These are phyloP conservation scores for Cantharis rufa DNA, from an alignment of 2,888 invertebrate genomes.

Conservation along the genomic window DNA sequence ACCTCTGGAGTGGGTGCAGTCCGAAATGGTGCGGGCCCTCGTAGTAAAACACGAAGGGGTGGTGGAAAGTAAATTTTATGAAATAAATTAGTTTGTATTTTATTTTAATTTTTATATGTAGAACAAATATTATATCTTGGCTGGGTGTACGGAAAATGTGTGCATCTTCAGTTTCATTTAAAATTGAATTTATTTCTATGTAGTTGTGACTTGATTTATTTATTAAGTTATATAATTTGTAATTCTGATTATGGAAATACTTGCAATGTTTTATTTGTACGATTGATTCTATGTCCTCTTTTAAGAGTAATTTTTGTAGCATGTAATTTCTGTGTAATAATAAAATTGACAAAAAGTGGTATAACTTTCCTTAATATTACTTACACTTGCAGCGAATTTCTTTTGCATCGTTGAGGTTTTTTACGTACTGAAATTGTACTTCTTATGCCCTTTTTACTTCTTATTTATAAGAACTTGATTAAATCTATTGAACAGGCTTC, in stretches of 20 bases:
- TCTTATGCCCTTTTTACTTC: too few species aligned
- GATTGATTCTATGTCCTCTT: neutral
- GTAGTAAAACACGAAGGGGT: slow-evolving; percentile 41
- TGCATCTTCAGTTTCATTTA: neutral
- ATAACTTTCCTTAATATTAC: neutral
- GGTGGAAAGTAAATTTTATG: slow-evolving; percentile 1
- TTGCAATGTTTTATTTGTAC: neutral
- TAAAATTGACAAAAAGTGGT: neutral
- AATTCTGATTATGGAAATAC: neutral
- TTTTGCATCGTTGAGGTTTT: too few species aligned
- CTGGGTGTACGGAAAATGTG: neutral
- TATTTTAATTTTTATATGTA: neutral
- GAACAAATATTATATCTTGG: neutral
- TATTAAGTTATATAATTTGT: neutral
- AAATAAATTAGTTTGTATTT: neutral
- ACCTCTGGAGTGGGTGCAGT: slow-evolving; percentile 36
- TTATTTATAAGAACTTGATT: too few species aligned
- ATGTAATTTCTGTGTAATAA: neutral
- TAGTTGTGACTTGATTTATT: neutral
- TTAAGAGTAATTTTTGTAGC: neutral
- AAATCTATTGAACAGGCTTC: too few species aligned
- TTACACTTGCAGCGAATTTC: too few species aligned
- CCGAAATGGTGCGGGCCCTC: slow-evolving; percentile 49
- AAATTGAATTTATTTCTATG: neutral
- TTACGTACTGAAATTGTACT: too few species aligned